Evolutionary conservation across 1,140 invertebrate genomes (phyloP).

Genomic region (Trialeurodes vaporariorum): DNA sequence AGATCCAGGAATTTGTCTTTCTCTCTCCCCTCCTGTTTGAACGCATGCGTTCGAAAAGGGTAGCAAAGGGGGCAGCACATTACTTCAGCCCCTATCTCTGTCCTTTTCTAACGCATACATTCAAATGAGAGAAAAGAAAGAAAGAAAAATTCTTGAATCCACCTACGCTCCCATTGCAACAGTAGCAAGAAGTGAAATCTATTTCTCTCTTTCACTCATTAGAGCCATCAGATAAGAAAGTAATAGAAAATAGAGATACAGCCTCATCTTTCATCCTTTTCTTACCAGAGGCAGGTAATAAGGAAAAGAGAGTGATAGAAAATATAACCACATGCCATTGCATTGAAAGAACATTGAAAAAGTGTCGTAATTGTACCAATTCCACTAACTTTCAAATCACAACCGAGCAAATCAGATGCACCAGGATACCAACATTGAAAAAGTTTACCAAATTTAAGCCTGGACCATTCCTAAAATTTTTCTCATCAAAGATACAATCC

Average conservation of each 20-base stretch:
- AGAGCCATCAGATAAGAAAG: background rate
- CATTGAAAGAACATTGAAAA: background rate
- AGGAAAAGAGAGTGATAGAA: background rate
- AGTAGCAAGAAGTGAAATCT: background rate
- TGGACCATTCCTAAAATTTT: background rate
- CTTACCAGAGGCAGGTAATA: background rate
- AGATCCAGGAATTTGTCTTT: too few relatives aligned
- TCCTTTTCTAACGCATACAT: too few relatives aligned
- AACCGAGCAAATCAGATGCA: too few relatives aligned
- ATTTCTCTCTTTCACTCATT: background rate
- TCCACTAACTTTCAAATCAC: background rate
- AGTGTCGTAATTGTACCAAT: background rate
- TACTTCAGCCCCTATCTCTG: too few relatives aligned
- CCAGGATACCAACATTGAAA: background rate
- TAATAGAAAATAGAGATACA: too few relatives aligned
- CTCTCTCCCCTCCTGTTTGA: too few relatives aligned
- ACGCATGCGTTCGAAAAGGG: too few relatives aligned
- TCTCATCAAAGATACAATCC: background rate
- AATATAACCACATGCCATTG: background rate
- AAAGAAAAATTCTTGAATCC: too few relatives aligned
- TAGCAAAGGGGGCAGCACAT: too few relatives aligned
- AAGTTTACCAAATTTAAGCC: background rate
- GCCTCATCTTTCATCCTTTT: background rate
- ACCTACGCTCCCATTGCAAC: background rate
- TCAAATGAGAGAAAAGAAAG: too few relatives aligned